Evolutionary conservation across 2,113 vertebrate species (phyloP), one percentile per base, ranked within the genome.

Genomic region (Leuciscus idus): DNA sequence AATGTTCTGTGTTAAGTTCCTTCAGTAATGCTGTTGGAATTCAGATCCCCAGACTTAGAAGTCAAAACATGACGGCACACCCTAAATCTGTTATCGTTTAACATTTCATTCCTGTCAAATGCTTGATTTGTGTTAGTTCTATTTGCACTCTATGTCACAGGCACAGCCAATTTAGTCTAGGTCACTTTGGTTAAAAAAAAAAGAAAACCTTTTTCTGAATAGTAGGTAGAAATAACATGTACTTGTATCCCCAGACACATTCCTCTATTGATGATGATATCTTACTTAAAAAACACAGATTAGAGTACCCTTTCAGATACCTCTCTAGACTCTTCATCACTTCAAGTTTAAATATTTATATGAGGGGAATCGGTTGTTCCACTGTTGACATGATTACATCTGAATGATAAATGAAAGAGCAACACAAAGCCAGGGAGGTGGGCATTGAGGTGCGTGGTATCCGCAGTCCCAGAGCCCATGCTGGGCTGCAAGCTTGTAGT

Each of bases 371-470:
- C 66, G 55, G 83, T 87, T 52, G 75, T 80, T 87, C 50, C 86
- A 52, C 88, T 83, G 64, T 77, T 87, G 86, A 87, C 88, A 85
- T 87, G 86, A 89, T 89, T 89, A 85, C 77, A 84, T 87, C 88
- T 85, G 80, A 83, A 85, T 87, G 88, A 89, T 87, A 85, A 89
- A 89, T 89, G 88, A 85, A 82, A 64, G 83, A 85, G 55, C 28
- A 84, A 81, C 62, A 62, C 64, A 83, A 81, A 85, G 62, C 30
- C 83, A 17, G 52, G 9, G 83, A 87, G 52, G 23, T 84, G 74
- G 77, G 86, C 57, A 74, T 79, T 75, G 43, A 83, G 39, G 48
- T 28, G 48, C 82, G 26, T 57, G 79, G 83, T 85, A 76, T 59
- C 83, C 30, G 72, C 78, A 55, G 62, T 61, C 76, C 26, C n/a